Evolutionary conservation across 2,888 invertebrate species (phyloP), one percentile per base, ranked within the genome.

Genomic region (Volucella zonaria): DNA sequence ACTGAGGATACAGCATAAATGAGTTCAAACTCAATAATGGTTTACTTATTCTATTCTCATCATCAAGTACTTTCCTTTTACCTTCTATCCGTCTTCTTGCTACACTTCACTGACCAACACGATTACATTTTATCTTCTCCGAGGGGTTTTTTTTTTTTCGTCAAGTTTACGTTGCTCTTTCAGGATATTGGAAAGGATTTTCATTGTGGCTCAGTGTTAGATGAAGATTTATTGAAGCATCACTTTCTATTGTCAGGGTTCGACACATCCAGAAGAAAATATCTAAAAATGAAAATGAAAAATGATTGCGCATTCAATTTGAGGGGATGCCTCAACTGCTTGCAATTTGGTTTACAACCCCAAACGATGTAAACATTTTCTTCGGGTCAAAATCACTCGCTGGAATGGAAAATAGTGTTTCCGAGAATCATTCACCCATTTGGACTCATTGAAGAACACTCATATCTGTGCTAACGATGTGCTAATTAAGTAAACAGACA

Each of bases 11-110:
- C 52, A 15, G 70, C 70, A 59, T 52, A 75, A 75, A 81, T 70
- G 68, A 70, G 75, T 76, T 71, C 70, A 59, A 71, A 76, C 61
- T 71, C 70, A 76, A 76, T 82, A 61, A 76, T 71, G 71, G 71
- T 61, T 70, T 59, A 59, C 70, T 58, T 62, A 75, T 75, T 45
- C 68, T 42, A 43, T 74, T 68, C 61, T 51, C 31, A 15, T 58
- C 64, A 31, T n/a, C 10, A 40, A 15, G 23, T 51, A 8, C 8
- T 14, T 14, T 49, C 14, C 49, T 49, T 14, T 56, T 31, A 8
- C 43, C 45, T 61, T 31, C 61, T 31, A 6, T 49, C 62, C 0
- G 8, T 40, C 31, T 58, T 14, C 40, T 10, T 18, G 31, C 31
- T 31, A 6, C 31, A 31, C 31, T 31, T 45, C 14, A 52, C 42